Evolutionary conservation across 2,888 invertebrate genomes (phyloP), one percentile per base, ranked within the genome.

Genomic region (Synanthedon tipuliformis): DNA sequence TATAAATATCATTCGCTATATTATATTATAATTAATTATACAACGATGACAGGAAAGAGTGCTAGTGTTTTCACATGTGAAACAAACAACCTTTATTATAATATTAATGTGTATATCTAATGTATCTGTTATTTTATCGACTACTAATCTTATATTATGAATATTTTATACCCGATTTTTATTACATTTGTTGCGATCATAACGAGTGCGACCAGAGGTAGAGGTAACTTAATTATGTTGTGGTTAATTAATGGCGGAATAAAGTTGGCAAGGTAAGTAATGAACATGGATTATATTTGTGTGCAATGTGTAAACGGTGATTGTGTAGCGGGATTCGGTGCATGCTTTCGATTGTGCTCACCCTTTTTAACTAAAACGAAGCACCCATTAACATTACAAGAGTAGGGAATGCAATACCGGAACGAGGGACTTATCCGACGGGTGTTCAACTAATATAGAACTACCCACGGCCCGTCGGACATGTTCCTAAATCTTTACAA

Each of bases 51-150:
- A 81, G 81, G 78, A 82, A 75, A 81, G 84, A 86, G 86, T 86
- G 87, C 87, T 85, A 84, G 86, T 87, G 87, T 87, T 85, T 85
- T 87, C 87, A 87, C 87, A 87, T 87, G 87, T 87, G 87, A 87
- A 86, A 84, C 81, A 75, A 82, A 74, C 78, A 75, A 82, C 75
- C 78, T 73, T 34, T 52, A 50, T 78, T 48, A 77, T 78, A 73
- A 75, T 78, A 73, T 75, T 76, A 77, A 75, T 63, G 34, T 34
- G 34, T 34, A 34, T 82, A 83, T 81, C 73, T 74, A 69, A 69
- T 84, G 81, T 78, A 34, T 34, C 34, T 83, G 81, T 75, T 80
- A 84, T 81, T 81, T 82, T 84, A 77, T 34, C 11, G 81, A 81
- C 62, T 85, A 85, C 85, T 85, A 85, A 85, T 85, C 73, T 23